Percentiles rank a stretch among this genome's conserved stretches.
phyloP scores from a whole-genome alignment of 1,140 invertebrate genomes.

The Acromyrmex echinatior region DNA sequence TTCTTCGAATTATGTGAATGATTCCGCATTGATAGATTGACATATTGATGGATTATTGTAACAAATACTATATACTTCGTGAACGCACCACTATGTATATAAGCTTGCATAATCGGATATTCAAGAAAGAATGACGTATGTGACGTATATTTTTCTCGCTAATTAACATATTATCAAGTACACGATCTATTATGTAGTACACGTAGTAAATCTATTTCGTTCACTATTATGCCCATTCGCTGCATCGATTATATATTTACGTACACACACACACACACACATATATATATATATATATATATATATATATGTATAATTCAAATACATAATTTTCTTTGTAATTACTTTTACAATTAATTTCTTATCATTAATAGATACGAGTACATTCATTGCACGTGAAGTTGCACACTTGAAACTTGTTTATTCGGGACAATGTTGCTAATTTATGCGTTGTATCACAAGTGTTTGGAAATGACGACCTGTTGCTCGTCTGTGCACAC shows the following conservation, averaged over 20 bases:
- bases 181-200: neutral
- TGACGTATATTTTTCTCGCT: neutral
- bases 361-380: neutral
- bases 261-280: too few species aligned
- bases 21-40: constrained; percentile 7
- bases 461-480: constrained; percentile 45
- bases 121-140: constrained; percentile 2
- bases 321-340: neutral
- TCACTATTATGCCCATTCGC: neutral
- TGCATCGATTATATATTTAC: neutral
- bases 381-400: neutral
- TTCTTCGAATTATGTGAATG: neutral
- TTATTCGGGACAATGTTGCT: neutral
- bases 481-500: constrained; percentile 18
- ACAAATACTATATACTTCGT: neutral
- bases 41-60: neutral
- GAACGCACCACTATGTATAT: neutral
- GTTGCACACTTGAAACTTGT: neutral
- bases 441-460: constrained; percentile 15
- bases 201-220: neutral
- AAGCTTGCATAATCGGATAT: constrained; percentile 24
- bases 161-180: constrained; percentile 20
- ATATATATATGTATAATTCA: neutral
- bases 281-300: too few species aligned
- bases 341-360: neutral